Percentiles rank a stretch among this genome's conserved stretches.
phyloP scores from a whole-genome alignment of 2,797 vertebrate genomes.

The Muscicapa striata region DNA sequence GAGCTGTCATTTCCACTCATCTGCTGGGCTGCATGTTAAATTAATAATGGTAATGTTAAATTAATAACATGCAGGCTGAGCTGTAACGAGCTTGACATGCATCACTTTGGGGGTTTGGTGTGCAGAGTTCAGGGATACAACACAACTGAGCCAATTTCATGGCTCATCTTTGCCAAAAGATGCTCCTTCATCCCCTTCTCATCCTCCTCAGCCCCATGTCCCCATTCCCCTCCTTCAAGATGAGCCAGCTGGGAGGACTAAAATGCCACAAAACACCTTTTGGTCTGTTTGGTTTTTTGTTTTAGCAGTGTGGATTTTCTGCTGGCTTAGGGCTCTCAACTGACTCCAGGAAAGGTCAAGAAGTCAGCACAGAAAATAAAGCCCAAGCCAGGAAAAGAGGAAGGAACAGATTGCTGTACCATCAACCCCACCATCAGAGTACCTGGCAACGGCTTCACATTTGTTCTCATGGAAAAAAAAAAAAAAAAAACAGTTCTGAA shows the following conservation, averaged over 20 bases:
- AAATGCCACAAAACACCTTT: neutral
- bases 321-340: neutral
- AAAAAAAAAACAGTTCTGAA: slow-evolving; percentile 58
- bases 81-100: neutral
- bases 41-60: slow-evolving; percentile 13
- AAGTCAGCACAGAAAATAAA: neutral
- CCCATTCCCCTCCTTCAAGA: neutral
- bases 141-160: neutral
- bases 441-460: slow-evolving; percentile 68
- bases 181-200: neutral
- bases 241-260: neutral
- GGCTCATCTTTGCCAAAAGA: neutral
- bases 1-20: slow-evolving; percentile 11
- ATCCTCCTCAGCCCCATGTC: neutral
- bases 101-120: neutral
- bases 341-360: neutral
- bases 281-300: neutral
- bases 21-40: slow-evolving; percentile 2
- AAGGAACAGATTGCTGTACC: neutral
- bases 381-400: neutral
- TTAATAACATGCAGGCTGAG: neutral
- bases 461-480: slow-evolving; percentile 59
- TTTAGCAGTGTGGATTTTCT: neutral
- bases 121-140: neutral
- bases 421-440: slow-evolving; percentile 19